Base-by-base conservation (phyloP, 2,888 invertebrate genomes). In the Tenthredo scrophulariae region DNA sequence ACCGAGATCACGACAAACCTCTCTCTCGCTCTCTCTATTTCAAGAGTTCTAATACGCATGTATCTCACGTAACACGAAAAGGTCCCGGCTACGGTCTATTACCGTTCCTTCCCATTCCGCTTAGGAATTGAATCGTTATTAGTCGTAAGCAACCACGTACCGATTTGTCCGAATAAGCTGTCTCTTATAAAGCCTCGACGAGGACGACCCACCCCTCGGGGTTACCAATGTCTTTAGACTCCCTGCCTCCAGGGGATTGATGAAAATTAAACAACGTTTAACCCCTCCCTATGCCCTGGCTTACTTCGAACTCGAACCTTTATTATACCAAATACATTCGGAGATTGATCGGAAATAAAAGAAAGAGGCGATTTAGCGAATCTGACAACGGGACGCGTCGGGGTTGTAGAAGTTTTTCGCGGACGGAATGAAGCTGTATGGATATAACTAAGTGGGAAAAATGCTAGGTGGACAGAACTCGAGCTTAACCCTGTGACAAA, bases 71-170 rank as follows among this genome's bases (percentile, higher is more conserved):
- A 83, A 83, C 46, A 5, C 46, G 67, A 70, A 83, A 83, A 70
- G 80, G 80, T 80, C 80, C 80, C 29, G 70, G 83, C 26, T 50
- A 22, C 83, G 83, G 43, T 70, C 83, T 83, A 83, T 83, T 83
- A 83, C 65, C 65, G 67, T 67, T 83, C 46, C 83, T 83, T 83
- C 9, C 83, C 70, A 83, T 83, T 70, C 37, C 18, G 83, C 83
- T 26, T 83, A 83, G 67, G 83, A 83, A 83, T 83, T 83, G 83
- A 83, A 83, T 83, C 83, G 83, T 83, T 83, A 83, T 83, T 83
- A 83, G 70, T 67, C 83, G 67, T 70, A 70, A 62, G 58, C 33
- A 80, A 80, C 80, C 62, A 37, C 80, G 50, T 80, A 80, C 58
- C 80, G 62, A 80, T 80, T 80, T 80, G 80, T 80, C 58, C 80